These are phyloP conservation scores for Jordanella pulchra DNA, from an alignment of 2,797 vertebrate genomes.

Conservation along the genomic window DNA sequence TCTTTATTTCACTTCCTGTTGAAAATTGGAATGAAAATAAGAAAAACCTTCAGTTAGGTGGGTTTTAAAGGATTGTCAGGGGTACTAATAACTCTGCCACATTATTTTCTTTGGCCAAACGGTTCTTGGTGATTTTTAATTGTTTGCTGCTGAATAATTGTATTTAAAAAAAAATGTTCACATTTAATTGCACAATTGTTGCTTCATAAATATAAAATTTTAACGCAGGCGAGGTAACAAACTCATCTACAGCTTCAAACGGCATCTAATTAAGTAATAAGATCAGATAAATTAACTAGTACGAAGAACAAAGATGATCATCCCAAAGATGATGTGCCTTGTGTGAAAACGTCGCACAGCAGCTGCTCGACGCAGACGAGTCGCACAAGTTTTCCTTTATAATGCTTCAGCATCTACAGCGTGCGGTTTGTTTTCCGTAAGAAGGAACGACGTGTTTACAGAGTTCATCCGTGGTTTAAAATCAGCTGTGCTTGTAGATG, in stretches of 20 bases:
- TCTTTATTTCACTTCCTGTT: too few relatives aligned
- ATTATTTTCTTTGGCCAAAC: not conserved
- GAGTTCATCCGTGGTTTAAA: not conserved
- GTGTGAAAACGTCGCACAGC: constrained; percentile 21
- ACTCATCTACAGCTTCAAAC: not conserved
- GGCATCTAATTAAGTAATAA: not conserved
- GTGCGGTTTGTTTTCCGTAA: not conserved
- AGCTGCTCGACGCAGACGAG: constrained; percentile 15
- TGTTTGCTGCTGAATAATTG: constrained; percentile 2
- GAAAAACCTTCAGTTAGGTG: too few relatives aligned
- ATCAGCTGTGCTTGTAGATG: not conserved
- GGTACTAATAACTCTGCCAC: not conserved
- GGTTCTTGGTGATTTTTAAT: constrained; percentile 1
- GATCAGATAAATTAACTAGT: not conserved
- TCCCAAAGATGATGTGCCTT: constrained; percentile 46
- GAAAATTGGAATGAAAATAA: too few relatives aligned
- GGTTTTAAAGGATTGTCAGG: too few relatives aligned
- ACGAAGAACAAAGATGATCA: too few relatives aligned
- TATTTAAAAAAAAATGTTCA: not conserved
- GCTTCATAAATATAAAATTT: too few relatives aligned
- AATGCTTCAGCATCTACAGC: not conserved
- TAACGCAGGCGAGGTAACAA: not conserved
- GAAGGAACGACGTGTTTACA: not conserved
- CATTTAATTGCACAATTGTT: not conserved
- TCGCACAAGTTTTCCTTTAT: constrained; percentile 21